Conservation (phyloP, 2,797 vertebrate genomes). For the Sebastes alutus region DNA sequence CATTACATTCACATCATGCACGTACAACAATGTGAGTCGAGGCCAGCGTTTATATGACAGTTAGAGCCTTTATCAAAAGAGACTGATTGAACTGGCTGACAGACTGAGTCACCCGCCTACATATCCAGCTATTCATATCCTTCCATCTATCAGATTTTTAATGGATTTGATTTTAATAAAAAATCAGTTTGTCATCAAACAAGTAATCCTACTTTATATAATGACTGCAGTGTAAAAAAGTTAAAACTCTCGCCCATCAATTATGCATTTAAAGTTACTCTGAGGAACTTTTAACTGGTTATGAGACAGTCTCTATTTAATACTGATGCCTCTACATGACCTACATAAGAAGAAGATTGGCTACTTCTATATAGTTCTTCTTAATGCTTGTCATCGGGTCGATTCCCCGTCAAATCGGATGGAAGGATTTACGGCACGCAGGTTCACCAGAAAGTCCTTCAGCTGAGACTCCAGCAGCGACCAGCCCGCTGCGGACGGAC, state of each 20-base stretch:
- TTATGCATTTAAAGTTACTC: background rate
- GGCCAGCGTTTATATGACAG: background rate
- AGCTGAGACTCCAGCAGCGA: background rate
- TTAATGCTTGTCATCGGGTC: background rate
- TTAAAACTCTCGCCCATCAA: background rate
- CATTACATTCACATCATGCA: slow-evolving; percentile 4
- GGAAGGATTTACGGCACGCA: background rate
- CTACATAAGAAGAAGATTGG: background rate
- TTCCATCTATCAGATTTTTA: slow-evolving; percentile 1
- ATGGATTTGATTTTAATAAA: slow-evolving; percentile 18
- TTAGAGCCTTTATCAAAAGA: slow-evolving; percentile 36
- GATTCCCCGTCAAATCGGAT: background rate
- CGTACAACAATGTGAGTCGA: background rate
- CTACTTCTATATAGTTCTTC: background rate
- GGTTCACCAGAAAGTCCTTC: too few relatives aligned
- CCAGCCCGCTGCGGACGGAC: too few relatives aligned
- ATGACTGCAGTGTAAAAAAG: background rate
- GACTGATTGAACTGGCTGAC: slow-evolving; percentile 1
- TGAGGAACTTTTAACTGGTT: background rate
- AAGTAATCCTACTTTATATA: background rate
- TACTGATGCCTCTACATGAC: background rate
- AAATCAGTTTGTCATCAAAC: slow-evolving; percentile 14
- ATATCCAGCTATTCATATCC: slow-evolving; percentile 5
- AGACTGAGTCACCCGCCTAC: slow-evolving; percentile 45
- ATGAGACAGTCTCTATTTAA: background rate